Evolutionary conservation across 2,113 vertebrate genomes (phyloP), one percentile per base, ranked within the genome.

Genomic region (Vidua chalybeata): DNA sequence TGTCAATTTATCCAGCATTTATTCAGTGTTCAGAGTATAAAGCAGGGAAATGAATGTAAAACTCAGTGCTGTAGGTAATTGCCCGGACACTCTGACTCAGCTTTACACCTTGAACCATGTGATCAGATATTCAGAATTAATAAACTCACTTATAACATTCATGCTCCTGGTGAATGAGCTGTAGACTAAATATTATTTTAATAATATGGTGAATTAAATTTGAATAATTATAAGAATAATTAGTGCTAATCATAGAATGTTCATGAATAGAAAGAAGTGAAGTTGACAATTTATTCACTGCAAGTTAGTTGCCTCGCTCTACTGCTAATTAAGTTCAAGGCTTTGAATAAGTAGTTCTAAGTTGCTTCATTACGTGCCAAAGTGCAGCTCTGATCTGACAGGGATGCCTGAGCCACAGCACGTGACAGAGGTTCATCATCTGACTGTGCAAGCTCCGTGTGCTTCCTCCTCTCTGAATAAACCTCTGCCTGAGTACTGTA

Each of bases 121-220:
- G 62, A 88, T 79, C 23, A 55, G 62, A 82, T 89, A 91, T 84
- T 94, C 78, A 80, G 52, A 96, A 96, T 85, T 87, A 94, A 83
- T 90, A 95, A 95, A 86, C 48, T 39, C 24, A 67, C 85, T 96
- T 95, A 83, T 62, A 93, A 59, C 46, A 80, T 28, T 83, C 8
- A 2, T 62, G 75, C 58, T 91, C 67, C 18, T 76, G 59, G 81
- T 96, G 91, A 95, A 89, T 91, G 81, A 95, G 54, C 84, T 96
- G 84, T 76, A 93, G 84, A 87, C 82, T 85, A 93, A 87, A 84
- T 87, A 91, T 76, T 91, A 87, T 89, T 94, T 95, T 95, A 94
- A 95, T 88, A 95, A 69, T 63, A 74, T 7, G 2, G 13, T 87
- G 54, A 89, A 95, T 93, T 95, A 91, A 91, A 94, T 93, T 45